These are phyloP conservation scores for Cirrhinus mrigala DNA, from an alignment of 2,797 vertebrate species.

Conservation along the genomic window DNA sequence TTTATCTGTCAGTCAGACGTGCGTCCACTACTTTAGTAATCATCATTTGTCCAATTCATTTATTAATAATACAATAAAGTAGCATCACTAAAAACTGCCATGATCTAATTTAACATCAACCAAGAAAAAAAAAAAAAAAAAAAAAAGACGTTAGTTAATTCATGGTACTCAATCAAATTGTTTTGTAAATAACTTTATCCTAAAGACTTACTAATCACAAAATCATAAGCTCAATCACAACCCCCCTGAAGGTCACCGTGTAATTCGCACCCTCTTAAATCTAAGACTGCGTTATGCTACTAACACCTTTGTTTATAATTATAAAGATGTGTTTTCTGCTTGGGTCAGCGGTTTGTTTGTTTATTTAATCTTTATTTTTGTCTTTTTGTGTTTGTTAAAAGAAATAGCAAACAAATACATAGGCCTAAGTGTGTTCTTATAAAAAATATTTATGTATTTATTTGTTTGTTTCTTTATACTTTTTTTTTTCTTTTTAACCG, in stretches of 20 bases:
- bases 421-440: background rate
- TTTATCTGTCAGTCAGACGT: too few relatives aligned
- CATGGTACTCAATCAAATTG: background rate
- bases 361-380: background rate
- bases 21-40: background rate
- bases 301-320: background rate
- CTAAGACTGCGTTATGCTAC: too few relatives aligned
- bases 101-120: background rate
- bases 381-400: background rate
- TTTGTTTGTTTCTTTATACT: background rate
- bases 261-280: too few relatives aligned
- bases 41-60: background rate
- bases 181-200: background rate
- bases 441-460: background rate
- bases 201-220: background rate
- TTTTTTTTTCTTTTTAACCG: too few relatives aligned
- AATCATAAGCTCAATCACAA: background rate
- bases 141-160: background rate
- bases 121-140: too few relatives aligned
- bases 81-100: background rate
- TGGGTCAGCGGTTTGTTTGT: background rate
- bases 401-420: background rate
- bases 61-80: background rate
- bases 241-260: background rate
- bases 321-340: background rate